phyloP scores from a whole-genome alignment of 2,797 vertebrate species.

The Iguana delicatissima region DNA sequence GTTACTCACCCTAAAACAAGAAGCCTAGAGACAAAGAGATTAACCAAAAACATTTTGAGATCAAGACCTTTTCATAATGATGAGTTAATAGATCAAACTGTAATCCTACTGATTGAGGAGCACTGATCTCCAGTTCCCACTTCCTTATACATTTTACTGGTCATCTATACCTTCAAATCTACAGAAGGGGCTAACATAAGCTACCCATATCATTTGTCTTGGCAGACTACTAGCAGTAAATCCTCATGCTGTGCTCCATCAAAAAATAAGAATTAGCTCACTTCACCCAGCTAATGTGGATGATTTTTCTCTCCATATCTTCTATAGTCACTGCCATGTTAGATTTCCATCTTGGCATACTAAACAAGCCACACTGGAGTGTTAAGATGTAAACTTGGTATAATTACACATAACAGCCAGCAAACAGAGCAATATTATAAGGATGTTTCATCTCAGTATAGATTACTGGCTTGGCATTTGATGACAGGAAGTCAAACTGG shows the following conservation, averaged over 20 bases:
- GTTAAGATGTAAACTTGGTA: neutral
- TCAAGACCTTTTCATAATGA: neutral
- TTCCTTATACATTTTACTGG: neutral
- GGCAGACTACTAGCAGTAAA: neutral
- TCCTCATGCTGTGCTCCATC: neutral
- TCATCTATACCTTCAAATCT: neutral
- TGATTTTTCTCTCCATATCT: neutral
- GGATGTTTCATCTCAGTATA: slow-evolving; percentile 36
- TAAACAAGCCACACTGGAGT: slow-evolving; percentile 3
- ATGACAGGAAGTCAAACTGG: slow-evolving; percentile 38
- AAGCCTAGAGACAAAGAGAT: neutral
- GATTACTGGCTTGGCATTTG: slow-evolving; percentile 21
- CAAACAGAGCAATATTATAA: slow-evolving; percentile 29
- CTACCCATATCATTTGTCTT: neutral
- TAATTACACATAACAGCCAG: neutral
- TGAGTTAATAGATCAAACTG: neutral
- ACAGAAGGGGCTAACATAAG: neutral
- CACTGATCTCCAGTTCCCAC: neutral
- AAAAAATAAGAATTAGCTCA: neutral
- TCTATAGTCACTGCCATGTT: neutral
- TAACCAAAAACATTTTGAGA: neutral
- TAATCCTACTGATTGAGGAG: neutral
- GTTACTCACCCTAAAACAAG: neutral
- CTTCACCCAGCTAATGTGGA: neutral
- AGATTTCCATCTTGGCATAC: slow-evolving; percentile 30